Evolutionary conservation across 2,888 invertebrate species (phyloP), one percentile per base, ranked within the genome.

Genomic region (Lissocephala sabroskyi): DNA sequence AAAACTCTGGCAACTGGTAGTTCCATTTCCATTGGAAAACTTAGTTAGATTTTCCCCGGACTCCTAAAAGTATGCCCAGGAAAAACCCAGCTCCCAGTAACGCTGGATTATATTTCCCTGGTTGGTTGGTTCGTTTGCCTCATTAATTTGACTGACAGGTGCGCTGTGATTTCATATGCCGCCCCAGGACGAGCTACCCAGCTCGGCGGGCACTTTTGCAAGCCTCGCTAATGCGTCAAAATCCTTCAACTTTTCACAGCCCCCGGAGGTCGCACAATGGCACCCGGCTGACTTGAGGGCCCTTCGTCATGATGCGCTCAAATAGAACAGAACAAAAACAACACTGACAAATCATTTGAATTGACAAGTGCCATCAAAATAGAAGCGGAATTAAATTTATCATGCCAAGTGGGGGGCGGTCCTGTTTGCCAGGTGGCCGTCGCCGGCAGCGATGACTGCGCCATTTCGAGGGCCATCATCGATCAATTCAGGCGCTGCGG

Each of bases 321-420:
- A 41, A 49, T 32, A 49, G 30, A 49, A 41, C 29, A 55, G 62
- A 76, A 62, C 53, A 52, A 68, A 65, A 57, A 70, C 63, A 56
- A 65, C 57, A 67, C 58, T 65, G 62, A 62, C 73, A 65, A 71
- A 78, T 73, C 65, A 74, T 74, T 74, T 78, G 76, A 74, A 68
- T 74, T 74, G 74, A 74, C 74, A 74, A 74, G 74, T 74, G 73
- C 76, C 79, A 76, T 74, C 74, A 74, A 74, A 74, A 74, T 74
- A 78, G 76, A 74, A 78, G 65, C 68, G 73, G 73, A 78, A 74
- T 74, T 73, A 78, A 78, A 74, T 78, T 74, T 74, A 74, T 74
- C 73, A 74, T 67, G 68, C 65, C 48, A 73, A 76, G 65, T 62
- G 62, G 48, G 48, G 43, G 10, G 46, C 37, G 45, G n/a, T 30